These are phyloP conservation scores for Ostrea denselamellosa DNA, from an alignment of 1,140 invertebrate species.

Conservation along the genomic window DNA sequence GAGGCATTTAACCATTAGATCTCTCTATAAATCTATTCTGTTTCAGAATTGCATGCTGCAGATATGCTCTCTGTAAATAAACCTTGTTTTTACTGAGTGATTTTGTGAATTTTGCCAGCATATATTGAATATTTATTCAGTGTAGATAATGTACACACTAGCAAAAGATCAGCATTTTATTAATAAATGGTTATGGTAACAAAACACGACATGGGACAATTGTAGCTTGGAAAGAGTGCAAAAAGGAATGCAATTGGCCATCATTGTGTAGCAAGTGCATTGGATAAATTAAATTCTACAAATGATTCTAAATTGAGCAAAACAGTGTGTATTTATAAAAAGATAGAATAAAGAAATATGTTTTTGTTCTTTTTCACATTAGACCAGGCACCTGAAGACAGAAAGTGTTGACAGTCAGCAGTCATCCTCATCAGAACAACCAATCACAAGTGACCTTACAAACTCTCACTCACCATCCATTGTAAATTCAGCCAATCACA, in stretches of 20 bases:
- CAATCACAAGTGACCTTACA: constrained; percentile 78
- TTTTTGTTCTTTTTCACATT: constrained; percentile 17
- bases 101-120: background rate
- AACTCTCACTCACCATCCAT: constrained; percentile 62
- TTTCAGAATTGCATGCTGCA: background rate
- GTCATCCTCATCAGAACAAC: constrained; percentile 70
- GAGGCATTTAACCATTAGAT: background rate
- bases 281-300: too few relatives aligned
- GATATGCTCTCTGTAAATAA: background rate
- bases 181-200: too few relatives aligned
- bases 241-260: too few relatives aligned
- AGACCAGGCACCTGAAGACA: constrained; percentile 34
- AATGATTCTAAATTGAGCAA: background rate
- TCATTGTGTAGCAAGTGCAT: too few relatives aligned
- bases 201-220: too few relatives aligned
- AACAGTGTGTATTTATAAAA: background rate
- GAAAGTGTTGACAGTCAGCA: constrained; percentile 65
- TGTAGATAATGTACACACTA: background rate
- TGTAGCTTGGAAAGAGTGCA: too few relatives aligned
- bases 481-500: constrained; percentile 60
- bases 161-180: background rate
- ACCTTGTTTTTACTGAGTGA: background rate
- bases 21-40: background rate
- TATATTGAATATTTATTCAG: background rate
- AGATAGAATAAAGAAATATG: background rate